Evolutionary conservation across 2,797 vertebrate species (phyloP).

Genomic region (Brotogeris chrysoptera): DNA sequence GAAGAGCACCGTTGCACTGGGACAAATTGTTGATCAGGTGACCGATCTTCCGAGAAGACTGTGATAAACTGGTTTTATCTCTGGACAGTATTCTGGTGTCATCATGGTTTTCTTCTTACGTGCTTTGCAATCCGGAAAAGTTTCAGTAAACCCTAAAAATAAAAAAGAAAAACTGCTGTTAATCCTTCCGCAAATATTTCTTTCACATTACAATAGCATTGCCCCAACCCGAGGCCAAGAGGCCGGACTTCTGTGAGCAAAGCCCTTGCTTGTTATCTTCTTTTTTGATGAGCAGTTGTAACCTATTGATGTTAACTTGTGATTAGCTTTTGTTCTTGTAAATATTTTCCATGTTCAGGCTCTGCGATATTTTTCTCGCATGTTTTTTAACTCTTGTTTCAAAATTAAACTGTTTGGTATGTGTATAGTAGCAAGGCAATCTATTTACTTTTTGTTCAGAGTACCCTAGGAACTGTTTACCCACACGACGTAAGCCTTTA

Average conservation of each 20-base stretch:
- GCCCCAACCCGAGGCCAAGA: neutral
- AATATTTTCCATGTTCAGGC: conserved; percentile 28
- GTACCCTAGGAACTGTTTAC: conserved; percentile 72
- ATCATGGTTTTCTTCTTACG: neutral
- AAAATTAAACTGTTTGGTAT: conserved; percentile 62
- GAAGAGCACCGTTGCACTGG: neutral
- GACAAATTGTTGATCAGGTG: neutral
- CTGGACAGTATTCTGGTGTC: neutral
- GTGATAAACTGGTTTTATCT: neutral
- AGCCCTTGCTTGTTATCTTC: neutral
- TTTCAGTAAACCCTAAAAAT: neutral
- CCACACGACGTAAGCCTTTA: conserved; percentile 69
- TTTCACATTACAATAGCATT: neutral
- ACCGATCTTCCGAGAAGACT: neutral
- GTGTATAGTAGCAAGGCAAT: conserved; percentile 64
- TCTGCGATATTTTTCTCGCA: conserved; percentile 53
- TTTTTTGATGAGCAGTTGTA: neutral
- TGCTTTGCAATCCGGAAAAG: neutral
- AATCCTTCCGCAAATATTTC: neutral
- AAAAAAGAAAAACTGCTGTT: neutral
- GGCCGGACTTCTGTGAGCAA: neutral
- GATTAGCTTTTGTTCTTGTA: conserved; percentile 30
- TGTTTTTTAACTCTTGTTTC: conserved; percentile 47
- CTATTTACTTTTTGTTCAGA: conserved; percentile 71
- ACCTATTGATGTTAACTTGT: neutral